Conservation (phyloP, 2,797 vertebrate genomes). For the Knipowitschia caucasica region DNA sequence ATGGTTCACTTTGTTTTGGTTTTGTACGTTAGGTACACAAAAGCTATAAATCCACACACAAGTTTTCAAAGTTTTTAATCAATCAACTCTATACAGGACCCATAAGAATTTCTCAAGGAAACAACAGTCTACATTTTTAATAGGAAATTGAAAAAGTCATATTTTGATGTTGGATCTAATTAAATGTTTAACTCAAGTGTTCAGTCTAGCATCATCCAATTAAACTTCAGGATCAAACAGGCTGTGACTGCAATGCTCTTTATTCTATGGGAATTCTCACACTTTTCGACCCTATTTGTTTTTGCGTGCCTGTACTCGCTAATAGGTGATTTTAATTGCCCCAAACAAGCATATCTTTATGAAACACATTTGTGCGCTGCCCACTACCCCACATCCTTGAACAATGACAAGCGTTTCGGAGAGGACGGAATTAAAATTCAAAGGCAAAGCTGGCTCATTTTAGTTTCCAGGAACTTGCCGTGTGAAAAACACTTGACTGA, state of each 20-base stretch:
- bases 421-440: slow-evolving; percentile 72
- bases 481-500: slow-evolving; percentile 74
- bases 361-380: slow-evolving; percentile 70
- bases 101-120: no score
- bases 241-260: slow-evolving; percentile 19
- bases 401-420: slow-evolving; percentile 66
- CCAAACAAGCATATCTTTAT: slow-evolving; percentile 68
- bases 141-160: slow-evolving; percentile 10
- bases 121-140: no score
- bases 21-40: no score
- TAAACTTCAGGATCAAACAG: slow-evolving; percentile 25
- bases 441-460: slow-evolving; percentile 64
- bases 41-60: no score
- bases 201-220: slow-evolving; percentile 21
- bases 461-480: slow-evolving; percentile 62
- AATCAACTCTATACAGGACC: no score
- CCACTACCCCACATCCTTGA: slow-evolving; percentile 63
- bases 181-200: slow-evolving; percentile 15
- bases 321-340: slow-evolving; percentile 68
- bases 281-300: slow-evolving; percentile 46
- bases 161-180: slow-evolving; percentile 11
- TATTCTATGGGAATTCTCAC: slow-evolving; percentile 25
- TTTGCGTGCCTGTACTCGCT: slow-evolving; percentile 48
- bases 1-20: no score
- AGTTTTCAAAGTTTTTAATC: no score